A percentile compares a stretch with the other conserved stretches of the same genome.
phyloP scores from a whole-genome alignment of 2,113 vertebrate genomes.

The Eolophus roseicapilla region DNA sequence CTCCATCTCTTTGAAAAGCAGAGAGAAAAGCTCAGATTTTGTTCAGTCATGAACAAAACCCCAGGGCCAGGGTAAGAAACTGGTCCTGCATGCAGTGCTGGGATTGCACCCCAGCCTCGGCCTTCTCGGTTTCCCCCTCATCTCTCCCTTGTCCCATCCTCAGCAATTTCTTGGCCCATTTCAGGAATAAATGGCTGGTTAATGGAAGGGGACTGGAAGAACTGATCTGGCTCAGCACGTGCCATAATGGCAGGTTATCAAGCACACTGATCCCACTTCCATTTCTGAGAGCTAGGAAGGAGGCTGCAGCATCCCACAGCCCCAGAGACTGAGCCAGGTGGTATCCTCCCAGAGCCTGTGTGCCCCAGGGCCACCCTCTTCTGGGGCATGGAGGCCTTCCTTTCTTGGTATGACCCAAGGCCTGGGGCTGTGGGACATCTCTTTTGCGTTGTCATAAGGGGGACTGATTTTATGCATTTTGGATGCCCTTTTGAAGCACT shows the following conservation, averaged over 20 bases:
- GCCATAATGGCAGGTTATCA: background rate
- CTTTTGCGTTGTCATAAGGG: background rate
- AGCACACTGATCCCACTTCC: background rate
- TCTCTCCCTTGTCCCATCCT: background rate
- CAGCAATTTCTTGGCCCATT: background rate
- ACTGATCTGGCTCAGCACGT: background rate
- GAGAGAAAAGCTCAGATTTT: background rate
- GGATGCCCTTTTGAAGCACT: background rate
- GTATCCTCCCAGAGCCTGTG: background rate
- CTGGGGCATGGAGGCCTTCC: background rate
- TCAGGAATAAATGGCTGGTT: background rate
- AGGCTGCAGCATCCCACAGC: background rate
- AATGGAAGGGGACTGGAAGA: background rate
- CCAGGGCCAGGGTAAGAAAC: background rate
- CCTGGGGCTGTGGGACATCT: background rate
- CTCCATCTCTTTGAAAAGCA: background rate
- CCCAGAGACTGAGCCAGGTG: fast-evolving
- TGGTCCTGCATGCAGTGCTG: background rate
- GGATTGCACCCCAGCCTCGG: background rate
- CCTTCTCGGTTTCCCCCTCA: fast-evolving
- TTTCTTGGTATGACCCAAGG: background rate
- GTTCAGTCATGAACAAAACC: background rate
- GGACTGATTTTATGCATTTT: background rate
- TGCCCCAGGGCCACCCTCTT: fast-evolving
- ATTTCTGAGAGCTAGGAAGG: background rate